A percentile compares a stretch with the other conserved stretches of the same genome.
These are phyloP conservation scores for Epinephelus awoara DNA, from an alignment of 2,797 vertebrate genomes.

Conservation along the genomic window DNA sequence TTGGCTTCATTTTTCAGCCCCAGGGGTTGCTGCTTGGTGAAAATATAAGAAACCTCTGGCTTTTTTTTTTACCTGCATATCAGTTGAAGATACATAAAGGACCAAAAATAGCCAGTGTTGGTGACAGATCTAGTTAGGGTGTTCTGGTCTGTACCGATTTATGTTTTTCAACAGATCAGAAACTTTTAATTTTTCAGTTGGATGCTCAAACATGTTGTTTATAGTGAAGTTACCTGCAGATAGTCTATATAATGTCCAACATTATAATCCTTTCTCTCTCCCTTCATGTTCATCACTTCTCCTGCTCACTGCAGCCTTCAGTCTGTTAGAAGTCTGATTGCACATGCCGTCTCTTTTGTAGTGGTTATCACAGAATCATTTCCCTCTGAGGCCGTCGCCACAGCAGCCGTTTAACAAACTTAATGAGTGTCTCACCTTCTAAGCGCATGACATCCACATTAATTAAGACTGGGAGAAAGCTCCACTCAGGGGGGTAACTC, in stretches of 20 bases:
- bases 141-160: background rate
- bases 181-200: background rate
- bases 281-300: slow-evolving; percentile 2
- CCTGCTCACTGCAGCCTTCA: slow-evolving; percentile 36
- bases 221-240: background rate
- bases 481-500: slow-evolving; percentile 29
- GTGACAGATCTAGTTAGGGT: background rate
- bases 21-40: too few relatives aligned
- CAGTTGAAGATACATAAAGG: background rate
- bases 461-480: slow-evolving; percentile 64
- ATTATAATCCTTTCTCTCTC: slow-evolving; percentile 13
- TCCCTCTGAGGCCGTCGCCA: slow-evolving; percentile 46
- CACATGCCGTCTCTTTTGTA: slow-evolving; percentile 49
- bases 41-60: too few relatives aligned
- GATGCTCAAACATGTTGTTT: background rate
- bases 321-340: slow-evolving; percentile 64
- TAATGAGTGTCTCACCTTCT: slow-evolving; percentile 68
- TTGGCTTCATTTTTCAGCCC: too few relatives aligned
- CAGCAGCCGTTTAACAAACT: slow-evolving; percentile 62
- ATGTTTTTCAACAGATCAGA: background rate
- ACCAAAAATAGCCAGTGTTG: background rate
- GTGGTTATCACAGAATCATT: slow-evolving; percentile 59
- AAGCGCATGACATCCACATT: slow-evolving; percentile 61
- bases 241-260: background rate
- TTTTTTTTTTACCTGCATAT: too few relatives aligned